Percentiles rank a stretch among this genome's conserved stretches.
phyloP scores from a whole-genome alignment of 2,113 vertebrate genomes.

The Lepus americanus region DNA sequence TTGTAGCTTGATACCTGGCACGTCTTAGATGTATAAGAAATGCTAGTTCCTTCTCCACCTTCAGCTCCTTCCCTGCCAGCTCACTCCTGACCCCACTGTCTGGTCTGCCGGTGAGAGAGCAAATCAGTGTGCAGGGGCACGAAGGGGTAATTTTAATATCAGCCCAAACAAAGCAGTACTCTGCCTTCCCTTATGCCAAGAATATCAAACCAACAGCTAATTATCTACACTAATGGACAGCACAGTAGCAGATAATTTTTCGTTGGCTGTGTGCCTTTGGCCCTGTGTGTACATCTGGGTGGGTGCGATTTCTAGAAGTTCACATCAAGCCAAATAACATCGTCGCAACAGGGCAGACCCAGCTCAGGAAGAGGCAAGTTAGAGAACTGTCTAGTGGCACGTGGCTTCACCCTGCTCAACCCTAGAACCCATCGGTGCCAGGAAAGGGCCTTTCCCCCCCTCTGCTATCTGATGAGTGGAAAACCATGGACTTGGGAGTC shows the following conservation, averaged over 20 bases:
- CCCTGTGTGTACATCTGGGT: conserved; percentile 67
- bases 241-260: conserved; percentile 63
- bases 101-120: not conserved
- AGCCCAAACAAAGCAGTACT: conserved; percentile 67
- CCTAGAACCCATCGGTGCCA: not conserved
- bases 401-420: not conserved
- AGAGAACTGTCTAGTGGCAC: not conserved
- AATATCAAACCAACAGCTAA: conserved; percentile 72
- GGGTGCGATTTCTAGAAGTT: conserved; percentile 64
- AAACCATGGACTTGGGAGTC: not conserved
- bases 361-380: not conserved
- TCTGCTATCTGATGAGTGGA: not conserved
- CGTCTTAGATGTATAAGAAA: not conserved
- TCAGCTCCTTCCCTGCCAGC: conserved; percentile 47
- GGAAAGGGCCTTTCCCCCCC: not conserved
- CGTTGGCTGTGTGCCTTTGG: conserved; percentile 77
- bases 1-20: not conserved
- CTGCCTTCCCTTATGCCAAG: conserved; percentile 66
- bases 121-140: not conserved
- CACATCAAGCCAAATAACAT: not conserved
- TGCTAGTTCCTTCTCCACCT: conserved; percentile 26
- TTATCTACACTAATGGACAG: conserved; percentile 60
- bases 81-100: conserved; percentile 61
- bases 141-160: conserved; percentile 46
- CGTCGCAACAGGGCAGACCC: not conserved